Percentiles rank a stretch among this genome's conserved stretches.
phyloP scores from a whole-genome alignment of 2,888 invertebrate genomes.

The Scaptodrosophila latifasciaeformis region DNA sequence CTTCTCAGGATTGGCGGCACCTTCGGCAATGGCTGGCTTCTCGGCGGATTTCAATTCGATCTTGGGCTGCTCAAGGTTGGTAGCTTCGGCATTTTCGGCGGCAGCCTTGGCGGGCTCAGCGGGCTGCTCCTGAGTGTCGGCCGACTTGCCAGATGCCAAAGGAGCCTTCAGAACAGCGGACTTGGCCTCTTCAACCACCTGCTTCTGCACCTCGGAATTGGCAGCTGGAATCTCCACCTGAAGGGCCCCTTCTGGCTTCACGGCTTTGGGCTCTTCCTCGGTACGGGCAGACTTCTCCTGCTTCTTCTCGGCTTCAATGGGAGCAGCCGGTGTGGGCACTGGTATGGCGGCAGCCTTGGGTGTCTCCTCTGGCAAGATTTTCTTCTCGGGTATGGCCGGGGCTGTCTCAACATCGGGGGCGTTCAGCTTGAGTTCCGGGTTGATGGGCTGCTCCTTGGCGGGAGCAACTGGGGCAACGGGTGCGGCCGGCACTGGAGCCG shows the following conservation, averaged over 20 bases:
- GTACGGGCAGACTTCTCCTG: constrained; percentile 41
- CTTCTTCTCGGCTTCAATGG: constrained; percentile 20
- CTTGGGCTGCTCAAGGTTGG: constrained; percentile 33
- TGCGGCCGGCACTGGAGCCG: constrained; percentile 7
- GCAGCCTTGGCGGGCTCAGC: constrained; percentile 41
- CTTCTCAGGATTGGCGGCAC: constrained; percentile 27
- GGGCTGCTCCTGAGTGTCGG: constrained; percentile 27
- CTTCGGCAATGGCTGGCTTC: constrained; percentile 17
- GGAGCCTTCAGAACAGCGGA: constrained; percentile 31
- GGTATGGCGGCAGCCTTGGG: constrained; percentile 17
- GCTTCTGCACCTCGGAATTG: constrained; percentile 40
- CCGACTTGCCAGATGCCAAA: constrained; percentile 32
- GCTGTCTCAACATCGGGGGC: constrained; percentile 50
- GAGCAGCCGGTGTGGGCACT: constrained; percentile 6
- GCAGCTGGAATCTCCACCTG: constrained; percentile 35
- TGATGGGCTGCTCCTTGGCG: constrained; percentile 32
- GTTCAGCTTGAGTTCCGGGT: constrained; percentile 34
- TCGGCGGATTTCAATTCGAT: constrained; percentile 29
- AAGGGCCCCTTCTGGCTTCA: constrained; percentile 47
- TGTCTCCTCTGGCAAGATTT: constrained; percentile 18
- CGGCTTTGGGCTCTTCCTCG: constrained; percentile 30
- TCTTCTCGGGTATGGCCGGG: constrained; percentile 43
- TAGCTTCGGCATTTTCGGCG: constrained; percentile 5
- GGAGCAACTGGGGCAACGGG: constrained; percentile 24
- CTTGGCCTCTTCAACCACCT: constrained; percentile 40